Conservation (phyloP, 2,113 vertebrate species). For the Kryptolebias marmoratus region DNA sequence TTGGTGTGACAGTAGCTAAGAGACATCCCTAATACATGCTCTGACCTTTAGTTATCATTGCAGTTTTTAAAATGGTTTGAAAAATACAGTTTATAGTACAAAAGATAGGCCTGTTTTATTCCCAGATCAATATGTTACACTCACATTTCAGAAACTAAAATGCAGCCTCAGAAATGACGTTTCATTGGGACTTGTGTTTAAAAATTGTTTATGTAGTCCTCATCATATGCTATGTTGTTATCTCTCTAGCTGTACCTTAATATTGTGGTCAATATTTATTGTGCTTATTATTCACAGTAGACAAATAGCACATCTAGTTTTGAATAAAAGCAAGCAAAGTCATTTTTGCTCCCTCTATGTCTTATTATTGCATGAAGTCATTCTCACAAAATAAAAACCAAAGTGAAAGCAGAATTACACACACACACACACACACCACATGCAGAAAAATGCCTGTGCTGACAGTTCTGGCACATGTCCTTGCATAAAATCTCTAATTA, state of each 20-base stretch:
- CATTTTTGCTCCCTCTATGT: too few relatives aligned
- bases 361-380: not conserved
- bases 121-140: not conserved
- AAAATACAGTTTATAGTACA: too few relatives aligned
- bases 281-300: not conserved
- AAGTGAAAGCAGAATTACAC: not conserved
- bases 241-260: not conserved
- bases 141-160: not conserved
- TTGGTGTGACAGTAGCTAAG: too few relatives aligned
- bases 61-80: too few relatives aligned
- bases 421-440: not conserved
- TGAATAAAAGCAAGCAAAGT: slow-evolving; percentile 7
- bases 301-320: slow-evolving; percentile 3
- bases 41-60: too few relatives aligned
- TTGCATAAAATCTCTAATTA: slow-evolving; percentile 32
- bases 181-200: not conserved
- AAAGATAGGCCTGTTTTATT: too few relatives aligned
- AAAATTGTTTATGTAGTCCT: not conserved
- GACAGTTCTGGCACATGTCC: slow-evolving; percentile 1
- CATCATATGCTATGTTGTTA: not conserved
- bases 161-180: not conserved
- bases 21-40: too few relatives aligned
- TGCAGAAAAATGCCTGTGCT: slow-evolving; percentile 5
- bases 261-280: slow-evolving; percentile 14
- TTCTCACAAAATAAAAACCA: slow-evolving; percentile 19